Conservation (phyloP, 2,888 invertebrate species). For the Cabera pusaria region DNA sequence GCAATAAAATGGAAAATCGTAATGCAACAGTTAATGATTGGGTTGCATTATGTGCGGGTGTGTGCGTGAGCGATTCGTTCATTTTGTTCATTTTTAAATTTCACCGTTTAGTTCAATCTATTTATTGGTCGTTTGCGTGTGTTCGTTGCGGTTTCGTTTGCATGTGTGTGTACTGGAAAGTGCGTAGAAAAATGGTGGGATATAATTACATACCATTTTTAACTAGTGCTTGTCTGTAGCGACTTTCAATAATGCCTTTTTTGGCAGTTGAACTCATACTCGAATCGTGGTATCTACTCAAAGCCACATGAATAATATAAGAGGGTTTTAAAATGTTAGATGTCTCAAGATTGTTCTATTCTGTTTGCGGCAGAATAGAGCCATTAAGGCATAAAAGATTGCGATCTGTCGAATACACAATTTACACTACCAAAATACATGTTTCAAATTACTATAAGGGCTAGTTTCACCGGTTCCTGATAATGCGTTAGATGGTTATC, state of each 20-base stretch:
- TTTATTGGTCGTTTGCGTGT: constrained; percentile 74
- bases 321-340: too few species aligned
- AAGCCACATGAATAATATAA: too few species aligned
- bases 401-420: too few species aligned
- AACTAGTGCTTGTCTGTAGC: constrained; percentile 39
- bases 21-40: constrained; percentile 62
- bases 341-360: too few species aligned
- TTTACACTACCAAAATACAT: too few species aligned
- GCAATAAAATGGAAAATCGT: constrained; percentile 38
- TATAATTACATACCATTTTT: constrained; percentile 64
- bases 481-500: too few species aligned
- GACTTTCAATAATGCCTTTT: constrained; percentile 14
- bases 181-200: constrained; percentile 77
- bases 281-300: too few species aligned
- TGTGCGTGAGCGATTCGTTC: constrained; percentile 75
- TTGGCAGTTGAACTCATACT: too few species aligned
- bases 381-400: too few species aligned
- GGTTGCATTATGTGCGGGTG: constrained; percentile 68
- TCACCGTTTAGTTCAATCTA: constrained; percentile 84
- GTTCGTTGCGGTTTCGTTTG: constrained; percentile 62
- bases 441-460: too few species aligned
- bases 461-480: too few species aligned
- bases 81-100: constrained; percentile 83
- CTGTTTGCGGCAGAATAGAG: too few species aligned
- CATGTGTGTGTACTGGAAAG: constrained; percentile 58